Evolutionary conservation across 1,140 invertebrate species (phyloP), one percentile per base, ranked within the genome.

Genomic region (Temnothorax longispinosus): DNA sequence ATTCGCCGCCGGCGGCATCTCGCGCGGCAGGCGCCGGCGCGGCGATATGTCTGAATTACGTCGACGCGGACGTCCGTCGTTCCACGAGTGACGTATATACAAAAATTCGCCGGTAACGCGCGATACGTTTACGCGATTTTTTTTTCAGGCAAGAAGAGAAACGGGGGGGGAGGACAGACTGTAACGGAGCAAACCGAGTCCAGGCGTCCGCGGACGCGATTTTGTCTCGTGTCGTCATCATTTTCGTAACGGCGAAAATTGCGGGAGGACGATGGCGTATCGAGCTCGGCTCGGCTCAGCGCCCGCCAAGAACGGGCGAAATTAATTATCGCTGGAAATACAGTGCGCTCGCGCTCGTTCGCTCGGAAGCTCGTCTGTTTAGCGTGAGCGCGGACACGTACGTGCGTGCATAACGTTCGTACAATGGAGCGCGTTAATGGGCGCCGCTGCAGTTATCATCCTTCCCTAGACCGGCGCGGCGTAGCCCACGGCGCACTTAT

Each of bases 251-350:
- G 78, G 65, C 62, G 47, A 27, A 50, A 74, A 82, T 71, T 72
- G 65, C 38, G 65, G 41, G 41, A 35, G 76, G 32, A 62, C 60
- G 4, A 0, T 27, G 21, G 50, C n/a, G 74, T 38, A 54, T 74
- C 56, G 56, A 41, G 54, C 41, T 47, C 4, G 47, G 3, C 47
- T 69, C 78, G 50, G 4, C 58, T 74, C 64, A 27, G 27, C 50
- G 41, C 41, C 18, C 78, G 65, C 69, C 80, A 74, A 75, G 80
- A 84, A 84, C 54, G 80, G 80, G 32, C 56, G 80, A 84, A 84
- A 84, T 84, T 84, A 84, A 84, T 84, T 84, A 84, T 84, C 80
- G 80, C n/a, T 84, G 67, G 69, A 84, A 84, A 84, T 84, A 84
- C 69, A 84, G 69, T 75, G 80, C 41, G 47, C 77, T 7, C 62